Conservation (phyloP, 2,888 invertebrate species). For the Drosophila helvetica region DNA sequence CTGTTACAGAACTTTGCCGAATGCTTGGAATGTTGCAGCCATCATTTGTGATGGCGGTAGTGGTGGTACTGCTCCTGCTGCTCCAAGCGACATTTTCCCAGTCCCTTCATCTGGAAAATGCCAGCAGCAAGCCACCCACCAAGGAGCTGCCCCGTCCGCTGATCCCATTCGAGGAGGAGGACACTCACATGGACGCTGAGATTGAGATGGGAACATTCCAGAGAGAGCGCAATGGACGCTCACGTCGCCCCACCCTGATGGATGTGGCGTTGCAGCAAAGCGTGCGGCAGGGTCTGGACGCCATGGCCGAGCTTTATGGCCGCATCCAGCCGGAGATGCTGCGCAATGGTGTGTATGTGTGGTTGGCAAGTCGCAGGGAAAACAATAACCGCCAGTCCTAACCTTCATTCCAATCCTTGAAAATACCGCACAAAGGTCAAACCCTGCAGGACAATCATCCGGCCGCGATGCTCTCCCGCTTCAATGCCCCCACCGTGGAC, state of each 20-base stretch:
- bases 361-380: neutral
- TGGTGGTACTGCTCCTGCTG: slow-evolving; percentile 15
- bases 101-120: slow-evolving; percentile 23
- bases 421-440: slow-evolving; percentile 72
- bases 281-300: slow-evolving; percentile 82
- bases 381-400: neutral
- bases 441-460: slow-evolving; percentile 82
- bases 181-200: slow-evolving; percentile 23
- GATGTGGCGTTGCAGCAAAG: slow-evolving; percentile 82
- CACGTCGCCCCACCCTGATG: slow-evolving; percentile 77
- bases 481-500: slow-evolving; percentile 81
- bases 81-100: slow-evolving; percentile 19
- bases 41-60: slow-evolving; percentile 31
- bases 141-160: slow-evolving; percentile 75
- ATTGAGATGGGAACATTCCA: slow-evolving; percentile 15
- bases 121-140: slow-evolving; percentile 53
- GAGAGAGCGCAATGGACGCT: slow-evolving; percentile 49
- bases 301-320: slow-evolving; percentile 82
- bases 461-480: slow-evolving; percentile 81
- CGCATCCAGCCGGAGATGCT: slow-evolving; percentile 82
- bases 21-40: slow-evolving; percentile 51
- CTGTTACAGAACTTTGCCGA: slow-evolving; percentile 4
- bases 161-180: slow-evolving; percentile 23
- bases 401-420: slow-evolving; percentile 21
- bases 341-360: slow-evolving; percentile 78